Percentiles rank a stretch among this genome's conserved stretches.
phyloP scores from a whole-genome alignment of 2,113 vertebrate genomes.

The Platysteira castanea region DNA sequence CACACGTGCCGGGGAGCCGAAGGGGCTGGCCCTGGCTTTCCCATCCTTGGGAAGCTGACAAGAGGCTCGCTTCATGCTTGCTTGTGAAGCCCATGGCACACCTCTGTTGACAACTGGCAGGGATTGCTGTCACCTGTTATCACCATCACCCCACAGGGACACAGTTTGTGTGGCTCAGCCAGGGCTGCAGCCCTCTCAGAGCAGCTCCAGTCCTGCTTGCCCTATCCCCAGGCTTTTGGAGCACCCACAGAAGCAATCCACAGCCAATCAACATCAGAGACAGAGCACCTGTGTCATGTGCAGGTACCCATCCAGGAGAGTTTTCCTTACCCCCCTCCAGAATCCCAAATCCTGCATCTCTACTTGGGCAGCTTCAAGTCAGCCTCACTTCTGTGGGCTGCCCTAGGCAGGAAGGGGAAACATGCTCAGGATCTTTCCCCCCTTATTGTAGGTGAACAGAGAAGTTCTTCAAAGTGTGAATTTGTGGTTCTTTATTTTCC shows the following conservation, averaged over 20 bases:
- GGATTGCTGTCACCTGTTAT: not conserved
- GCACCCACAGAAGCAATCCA: not conserved
- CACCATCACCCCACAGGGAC: fast-evolving
- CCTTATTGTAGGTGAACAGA: not conserved
- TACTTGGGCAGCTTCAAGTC: not conserved
- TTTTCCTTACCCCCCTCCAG: not conserved
- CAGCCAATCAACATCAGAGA: fast-evolving
- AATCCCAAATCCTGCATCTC: not conserved
- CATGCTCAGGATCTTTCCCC: not conserved
- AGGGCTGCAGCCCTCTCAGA: fast-evolving
- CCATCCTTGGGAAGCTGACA: not conserved
- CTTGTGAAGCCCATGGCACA: not conserved
- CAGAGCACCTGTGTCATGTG: fast-evolving
- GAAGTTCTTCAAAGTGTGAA: not conserved
- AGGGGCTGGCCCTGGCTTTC: not conserved
- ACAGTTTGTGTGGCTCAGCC: not conserved
- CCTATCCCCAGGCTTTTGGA: not conserved
- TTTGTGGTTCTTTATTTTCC: not conserved
- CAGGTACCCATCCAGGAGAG: not conserved
- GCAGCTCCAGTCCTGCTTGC: not conserved
- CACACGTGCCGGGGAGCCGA: fast-evolving
- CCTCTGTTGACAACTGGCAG: not conserved
- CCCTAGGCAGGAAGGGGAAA: not conserved
- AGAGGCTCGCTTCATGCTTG: not conserved
- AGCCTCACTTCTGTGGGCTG: not conserved